These are phyloP conservation scores for Abrostola tripartita DNA, from an alignment of 2,888 invertebrate genomes.

Conservation along the genomic window DNA sequence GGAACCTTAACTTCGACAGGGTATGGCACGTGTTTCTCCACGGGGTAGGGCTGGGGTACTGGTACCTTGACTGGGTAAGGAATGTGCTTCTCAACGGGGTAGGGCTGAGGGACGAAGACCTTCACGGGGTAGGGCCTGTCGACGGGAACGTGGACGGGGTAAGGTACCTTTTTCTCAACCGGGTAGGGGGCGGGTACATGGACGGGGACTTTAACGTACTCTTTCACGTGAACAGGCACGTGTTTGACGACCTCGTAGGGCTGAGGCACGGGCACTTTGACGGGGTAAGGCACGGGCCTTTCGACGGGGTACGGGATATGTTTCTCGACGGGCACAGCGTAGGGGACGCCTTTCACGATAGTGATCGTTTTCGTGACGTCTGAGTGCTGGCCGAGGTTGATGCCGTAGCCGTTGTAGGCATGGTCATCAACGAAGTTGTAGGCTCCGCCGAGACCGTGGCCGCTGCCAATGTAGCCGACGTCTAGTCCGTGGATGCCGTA, in stretches of 20 bases:
- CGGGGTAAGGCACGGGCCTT: conserved; percentile 90
- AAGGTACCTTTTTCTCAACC: conserved; percentile 93
- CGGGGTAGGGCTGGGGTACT: conserved; percentile 93
- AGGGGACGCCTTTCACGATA: conserved; percentile 90
- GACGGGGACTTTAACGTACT: conserved; percentile 93
- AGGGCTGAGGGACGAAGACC: conserved; percentile 93
- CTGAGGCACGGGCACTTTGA: conserved; percentile 91
- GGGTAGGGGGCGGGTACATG: conserved; percentile 93
- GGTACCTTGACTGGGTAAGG: conserved; percentile 93
- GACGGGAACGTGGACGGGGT: conserved; percentile 91
- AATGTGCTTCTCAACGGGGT: conserved; percentile 93
- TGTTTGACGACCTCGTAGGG: conserved; percentile 92
- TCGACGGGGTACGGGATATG: conserved; percentile 90
- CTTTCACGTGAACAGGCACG: conserved; percentile 92
- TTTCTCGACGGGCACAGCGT: conserved; percentile 88
- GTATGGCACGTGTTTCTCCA: conserved; percentile 92
- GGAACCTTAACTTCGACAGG: conserved; percentile 92
- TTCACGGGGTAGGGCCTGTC: conserved; percentile 94
- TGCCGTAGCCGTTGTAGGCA: conserved; percentile 64
- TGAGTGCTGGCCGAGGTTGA: conserved; percentile 80
- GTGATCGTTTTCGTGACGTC: conserved; percentile 90
- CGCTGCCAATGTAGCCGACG: conserved; percentile 91
- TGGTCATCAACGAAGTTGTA: conserved; percentile 76
- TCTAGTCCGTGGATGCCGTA: conserved; percentile 93
- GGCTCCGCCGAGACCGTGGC: conserved; percentile 88